Base-by-base conservation (phyloP, 2,797 vertebrate genomes). In the Scolopax rusticola region DNA sequence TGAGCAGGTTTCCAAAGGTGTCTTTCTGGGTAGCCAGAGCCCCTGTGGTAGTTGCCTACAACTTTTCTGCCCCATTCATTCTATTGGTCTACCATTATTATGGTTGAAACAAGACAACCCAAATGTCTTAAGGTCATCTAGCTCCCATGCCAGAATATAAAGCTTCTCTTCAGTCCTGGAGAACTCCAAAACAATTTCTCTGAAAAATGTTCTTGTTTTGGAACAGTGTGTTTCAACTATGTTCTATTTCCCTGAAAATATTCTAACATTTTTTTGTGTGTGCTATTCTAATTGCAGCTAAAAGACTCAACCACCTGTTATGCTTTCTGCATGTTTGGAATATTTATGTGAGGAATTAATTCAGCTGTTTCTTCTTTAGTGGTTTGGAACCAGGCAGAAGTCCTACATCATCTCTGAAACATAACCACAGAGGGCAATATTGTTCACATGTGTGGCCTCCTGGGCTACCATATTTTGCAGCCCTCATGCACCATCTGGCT, bases 251-350 rank as follows among this genome's bases (percentile, higher is more conserved):
- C 24, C 38, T 57, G 64, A 85, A 92, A 87, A 89, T 32, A 33
- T 45, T 56, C 75, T 74, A 63, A 53, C 65, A 78, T 50, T 17
- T 80, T 89, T 95, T 95, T 65, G n/a, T 84, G 15, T 47, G 9
- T 53, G 33, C 60, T 67, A 17, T 30, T 74, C 36, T 96, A 92
- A 95, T 93, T 92, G 67, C 28, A 77, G 50, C 40, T 82, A 64
- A 78, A 60, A 71, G 17, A 63, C 38, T 75, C 41, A 88, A 40
- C 33, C 57, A 93, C 92, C 73, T 93, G 65, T 67, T 84, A 51
- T 0, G 0, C 21, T 91, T 93, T 41, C 25, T 70, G 11, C 51
- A 60, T 88, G 38, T 79, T 64, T 53, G 32, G 69, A 90, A 86
- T 80, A 91, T 60, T 91, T 79, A 63, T 63, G 15, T 77, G 60